A percentile compares a stretch with the other conserved stretches of the same genome.
These are phyloP conservation scores for Trichonephila inaurata DNA, from an alignment of 1,140 invertebrate species.

Conservation along the genomic window DNA sequence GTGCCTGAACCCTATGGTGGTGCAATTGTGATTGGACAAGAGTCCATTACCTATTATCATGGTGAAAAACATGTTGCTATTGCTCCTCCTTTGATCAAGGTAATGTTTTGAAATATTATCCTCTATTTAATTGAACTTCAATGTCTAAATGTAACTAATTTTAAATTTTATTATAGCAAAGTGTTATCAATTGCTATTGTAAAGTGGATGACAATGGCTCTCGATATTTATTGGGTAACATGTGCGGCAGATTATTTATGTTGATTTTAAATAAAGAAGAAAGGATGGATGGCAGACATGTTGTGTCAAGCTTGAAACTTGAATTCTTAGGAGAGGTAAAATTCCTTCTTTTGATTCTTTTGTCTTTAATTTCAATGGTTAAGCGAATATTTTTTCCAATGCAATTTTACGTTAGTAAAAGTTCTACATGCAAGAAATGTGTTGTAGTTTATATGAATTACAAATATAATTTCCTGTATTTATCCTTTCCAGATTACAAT, in stretches of 20 bases:
- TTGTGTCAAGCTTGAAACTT: conserved; percentile 95
- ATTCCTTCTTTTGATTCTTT: not conserved
- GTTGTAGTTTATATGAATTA: too few relatives aligned
- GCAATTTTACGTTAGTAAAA: too few relatives aligned
- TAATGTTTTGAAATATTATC: conserved; percentile 79
- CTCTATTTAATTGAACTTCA: not conserved
- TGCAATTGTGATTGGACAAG: conserved; percentile 97
- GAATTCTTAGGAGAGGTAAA: conserved; percentile 89
- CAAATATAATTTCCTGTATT: too few relatives aligned
- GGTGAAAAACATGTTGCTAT: conserved; percentile 93
- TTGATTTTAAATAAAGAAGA: conserved; percentile 94
- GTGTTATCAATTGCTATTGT: conserved; percentile 97
- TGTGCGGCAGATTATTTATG: conserved; percentile 97
- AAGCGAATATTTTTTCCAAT: not conserved
- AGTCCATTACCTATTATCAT: conserved; percentile 98
- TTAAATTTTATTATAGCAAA: conserved; percentile 85
- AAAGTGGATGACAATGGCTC: conserved; percentile 94
- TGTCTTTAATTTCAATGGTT: not conserved
- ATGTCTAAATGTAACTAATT: conserved; percentile 17
- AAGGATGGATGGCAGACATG: conserved; percentile 87
- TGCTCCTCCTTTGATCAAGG: conserved; percentile 94
- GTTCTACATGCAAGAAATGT: too few relatives aligned
- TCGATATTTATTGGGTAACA: conserved; percentile 96
- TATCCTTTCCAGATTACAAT: conserved; percentile 90
- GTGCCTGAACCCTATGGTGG: conserved; percentile 97